A percentile compares a stretch with the other conserved stretches of the same genome.
Conservation (phyloP, 2,797 vertebrate genomes). For the Chelon auratus region DNA sequence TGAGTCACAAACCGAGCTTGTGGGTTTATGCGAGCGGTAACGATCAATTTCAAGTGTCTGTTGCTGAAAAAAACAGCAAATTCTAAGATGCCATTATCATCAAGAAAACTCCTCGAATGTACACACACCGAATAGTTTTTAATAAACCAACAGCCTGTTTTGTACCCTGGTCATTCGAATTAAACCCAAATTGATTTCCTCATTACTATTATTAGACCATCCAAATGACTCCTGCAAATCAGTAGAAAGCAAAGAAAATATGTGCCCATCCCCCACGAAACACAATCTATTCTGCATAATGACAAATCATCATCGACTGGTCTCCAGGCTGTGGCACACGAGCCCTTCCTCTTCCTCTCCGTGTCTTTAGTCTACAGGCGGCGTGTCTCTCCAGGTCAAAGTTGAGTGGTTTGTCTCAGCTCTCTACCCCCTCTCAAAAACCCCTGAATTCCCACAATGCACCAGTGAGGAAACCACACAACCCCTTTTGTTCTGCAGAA, state of each 20-base stretch:
- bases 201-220: constrained; percentile 37
- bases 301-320: constrained; percentile 59
- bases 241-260: constrained; percentile 25
- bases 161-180: constrained; percentile 18
- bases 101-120: neutral
- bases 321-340: constrained; percentile 24
- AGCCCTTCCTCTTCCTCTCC: constrained; percentile 71
- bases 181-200: constrained; percentile 42
- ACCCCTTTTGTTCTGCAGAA: constrained; percentile 71
- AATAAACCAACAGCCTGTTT: neutral
- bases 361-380: constrained; percentile 59
- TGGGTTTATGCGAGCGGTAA: constrained; percentile 11
- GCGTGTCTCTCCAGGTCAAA: constrained; percentile 80
- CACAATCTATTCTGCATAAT: constrained; percentile 49
- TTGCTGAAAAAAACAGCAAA: constrained; percentile 2
- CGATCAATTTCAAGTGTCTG: constrained; percentile 19
- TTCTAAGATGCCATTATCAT: constrained; percentile 16
- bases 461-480: constrained; percentile 76
- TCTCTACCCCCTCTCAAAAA: constrained; percentile 54
- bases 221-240: constrained; percentile 34
- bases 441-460: constrained; percentile 72
- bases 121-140: neutral
- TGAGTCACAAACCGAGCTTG: constrained; percentile 26
- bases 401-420: constrained; percentile 75
- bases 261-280: constrained; percentile 42